A percentile compares a stretch with the other conserved stretches of the same genome.
phyloP scores from a whole-genome alignment of 2,113 vertebrate genomes.

The Albula goreensis region DNA sequence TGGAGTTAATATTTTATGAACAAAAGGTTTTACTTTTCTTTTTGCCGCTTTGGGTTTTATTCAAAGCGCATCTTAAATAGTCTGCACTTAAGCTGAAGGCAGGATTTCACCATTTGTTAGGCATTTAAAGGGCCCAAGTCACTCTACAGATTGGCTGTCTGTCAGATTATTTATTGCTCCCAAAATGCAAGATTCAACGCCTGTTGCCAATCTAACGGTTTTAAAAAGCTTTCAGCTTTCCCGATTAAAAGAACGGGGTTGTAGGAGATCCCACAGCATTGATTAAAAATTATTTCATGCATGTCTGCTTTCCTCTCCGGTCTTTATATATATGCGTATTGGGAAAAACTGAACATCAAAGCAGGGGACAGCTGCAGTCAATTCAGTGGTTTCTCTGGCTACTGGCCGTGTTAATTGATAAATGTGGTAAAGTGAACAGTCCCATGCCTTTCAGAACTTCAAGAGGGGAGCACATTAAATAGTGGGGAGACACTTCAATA shows the following conservation, averaged over 20 bases:
- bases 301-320: constrained; percentile 26
- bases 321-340: constrained; percentile 12
- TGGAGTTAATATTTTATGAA: constrained; percentile 34
- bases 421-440: constrained; percentile 33
- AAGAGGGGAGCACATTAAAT: constrained; percentile 27
- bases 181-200: background rate
- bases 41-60: constrained; percentile 35
- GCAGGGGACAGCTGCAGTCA: constrained; percentile 39
- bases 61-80: constrained; percentile 17
- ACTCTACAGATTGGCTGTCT: background rate
- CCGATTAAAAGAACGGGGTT: constrained; percentile 12
- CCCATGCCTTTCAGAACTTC: constrained; percentile 14
- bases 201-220: constrained; percentile 13
- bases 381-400: constrained; percentile 29
- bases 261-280: constrained; percentile 22
- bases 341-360: constrained; percentile 20
- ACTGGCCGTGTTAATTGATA: constrained; percentile 43
- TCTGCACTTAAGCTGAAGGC: constrained; percentile 30
- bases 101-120: constrained; percentile 25
- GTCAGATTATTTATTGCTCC: constrained; percentile 24
- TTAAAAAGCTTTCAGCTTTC: constrained; percentile 4
- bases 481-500: constrained; percentile 18
- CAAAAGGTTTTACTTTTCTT: constrained; percentile 15
- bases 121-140: constrained; percentile 10
- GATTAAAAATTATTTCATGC: constrained; percentile 41